Evolutionary conservation across 2,113 vertebrate species (phyloP), one percentile per base, ranked within the genome.

Genomic region (Limanda limanda): DNA sequence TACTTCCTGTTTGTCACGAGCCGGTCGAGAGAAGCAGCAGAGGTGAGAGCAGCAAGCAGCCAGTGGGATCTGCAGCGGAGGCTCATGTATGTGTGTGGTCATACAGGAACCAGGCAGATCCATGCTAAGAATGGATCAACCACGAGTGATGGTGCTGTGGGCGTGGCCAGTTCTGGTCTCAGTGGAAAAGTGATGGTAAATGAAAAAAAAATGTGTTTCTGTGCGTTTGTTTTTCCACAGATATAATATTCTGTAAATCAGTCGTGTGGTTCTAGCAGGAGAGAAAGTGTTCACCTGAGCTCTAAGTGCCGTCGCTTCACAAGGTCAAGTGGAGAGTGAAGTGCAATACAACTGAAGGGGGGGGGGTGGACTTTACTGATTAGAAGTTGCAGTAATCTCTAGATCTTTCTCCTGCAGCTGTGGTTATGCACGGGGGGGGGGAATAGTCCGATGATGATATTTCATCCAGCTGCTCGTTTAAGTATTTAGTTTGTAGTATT

Each of bases 31-130:
- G 55, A 76, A 78, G 37, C 61, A 58, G 67, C 64, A 60, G 61
- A 57, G 64, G 59, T 76, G 69, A 76, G 60, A 58, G 63, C 61
- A 77, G 77, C 35, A 83, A 76, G 74, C 78, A 76, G 87, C 76
- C 71, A 70, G 13, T 35, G 15, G 62, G 71, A 79, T 86, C 84
- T 81, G 82, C 54, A 71, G 51, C 62, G 35, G 66, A 74, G 54
- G 51, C 71, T 84, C 40, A 69, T 86, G 79, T 81, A 89, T 91
- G 79, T 76, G 1, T 40, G 37, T 17, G 23, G 51, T 86, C 87
- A 89, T 87, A 84, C 65, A 79, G 79, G 81, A 90, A 76, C 62
- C 74, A 68, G 25, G 58, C 54, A 70, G 71, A 82, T 86, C 76
- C 72, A 23, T 55, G 73, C 52, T 69, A 23, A 13, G 42, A n/a